A percentile compares a stretch with the other conserved stretches of the same genome.
phyloP scores from a whole-genome alignment of 1,140 invertebrate species.

The Neuroterus valhalla region DNA sequence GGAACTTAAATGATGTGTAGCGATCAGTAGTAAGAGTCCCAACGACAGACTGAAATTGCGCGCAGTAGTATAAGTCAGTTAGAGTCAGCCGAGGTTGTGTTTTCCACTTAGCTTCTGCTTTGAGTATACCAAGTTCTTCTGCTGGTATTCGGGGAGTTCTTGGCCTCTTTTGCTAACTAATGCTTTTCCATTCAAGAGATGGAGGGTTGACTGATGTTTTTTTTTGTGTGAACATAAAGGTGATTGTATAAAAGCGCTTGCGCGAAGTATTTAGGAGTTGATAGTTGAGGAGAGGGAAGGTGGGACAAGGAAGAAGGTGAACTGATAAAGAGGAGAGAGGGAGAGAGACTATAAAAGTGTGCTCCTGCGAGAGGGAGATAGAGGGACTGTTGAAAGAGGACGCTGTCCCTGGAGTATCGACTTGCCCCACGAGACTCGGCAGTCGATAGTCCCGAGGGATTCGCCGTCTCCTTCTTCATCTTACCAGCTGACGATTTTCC shows the following conservation, averaged over 20 bases:
- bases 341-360: constrained; percentile 38
- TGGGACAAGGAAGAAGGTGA: constrained; percentile 51
- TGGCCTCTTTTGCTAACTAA: too few relatives aligned
- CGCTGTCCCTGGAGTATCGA: constrained; percentile 73
- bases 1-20: constrained; percentile 32
- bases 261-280: constrained; percentile 69
- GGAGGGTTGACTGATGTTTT: neutral
- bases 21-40: neutral
- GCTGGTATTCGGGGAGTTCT: too few relatives aligned
- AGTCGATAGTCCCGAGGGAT: constrained; percentile 75
- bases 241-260: constrained; percentile 62
- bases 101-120: too few relatives aligned
- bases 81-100: constrained; percentile 34
- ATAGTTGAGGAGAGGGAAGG: constrained; percentile 60
- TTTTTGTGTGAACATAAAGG: constrained; percentile 52
- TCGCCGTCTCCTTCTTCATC: constrained; percentile 53
- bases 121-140: too few relatives aligned
- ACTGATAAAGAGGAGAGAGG: constrained; percentile 35
- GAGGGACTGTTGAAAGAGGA: constrained; percentile 45
- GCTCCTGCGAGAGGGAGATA: constrained; percentile 44
- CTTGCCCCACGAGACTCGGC: constrained; percentile 73
- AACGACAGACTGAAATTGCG: constrained; percentile 20
- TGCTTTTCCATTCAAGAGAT: neutral
- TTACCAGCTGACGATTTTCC: constrained; percentile 39
- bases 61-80: constrained; percentile 39